A percentile compares a stretch with the other conserved stretches of the same genome.
Conservation (phyloP, 2,888 invertebrate species). For the Galeruca laticollis region DNA sequence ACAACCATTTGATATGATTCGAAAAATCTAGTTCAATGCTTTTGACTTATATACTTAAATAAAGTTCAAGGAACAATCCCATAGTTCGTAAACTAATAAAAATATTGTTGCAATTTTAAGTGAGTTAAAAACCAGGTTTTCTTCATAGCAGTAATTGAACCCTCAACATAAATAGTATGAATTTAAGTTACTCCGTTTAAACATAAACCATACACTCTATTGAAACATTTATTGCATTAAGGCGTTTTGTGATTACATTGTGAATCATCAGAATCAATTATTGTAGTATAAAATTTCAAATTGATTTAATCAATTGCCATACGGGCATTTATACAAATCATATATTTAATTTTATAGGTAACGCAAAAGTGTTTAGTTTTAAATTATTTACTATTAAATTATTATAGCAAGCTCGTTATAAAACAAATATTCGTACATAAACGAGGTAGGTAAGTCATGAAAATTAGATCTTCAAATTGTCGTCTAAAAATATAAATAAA, state of each 20-base stretch:
- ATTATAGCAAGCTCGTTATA: too few relatives aligned
- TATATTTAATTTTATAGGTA: too few relatives aligned
- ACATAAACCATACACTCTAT: background rate
- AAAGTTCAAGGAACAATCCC: background rate
- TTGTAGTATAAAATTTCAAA: background rate
- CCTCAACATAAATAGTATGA: background rate
- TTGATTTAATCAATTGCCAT: background rate
- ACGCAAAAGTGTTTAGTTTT: too few relatives aligned
- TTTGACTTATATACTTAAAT: background rate
- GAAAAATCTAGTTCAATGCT: background rate
- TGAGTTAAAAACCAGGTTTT: background rate
- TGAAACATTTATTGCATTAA: background rate
- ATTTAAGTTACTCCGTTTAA: background rate
- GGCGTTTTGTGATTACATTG: background rate
- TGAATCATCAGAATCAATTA: conserved; percentile 1
- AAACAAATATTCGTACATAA: too few relatives aligned
- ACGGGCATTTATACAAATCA: too few relatives aligned
- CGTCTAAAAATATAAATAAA: too few relatives aligned
- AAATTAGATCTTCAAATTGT: too few relatives aligned
- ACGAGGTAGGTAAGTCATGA: too few relatives aligned
- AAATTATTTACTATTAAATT: too few relatives aligned
- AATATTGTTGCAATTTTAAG: conserved; percentile 4
- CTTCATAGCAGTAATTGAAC: background rate
- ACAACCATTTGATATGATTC: too few relatives aligned
- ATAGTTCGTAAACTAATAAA: background rate